phyloP scores from a whole-genome alignment of 2,797 vertebrate genomes.

The Trachurus trachurus region DNA sequence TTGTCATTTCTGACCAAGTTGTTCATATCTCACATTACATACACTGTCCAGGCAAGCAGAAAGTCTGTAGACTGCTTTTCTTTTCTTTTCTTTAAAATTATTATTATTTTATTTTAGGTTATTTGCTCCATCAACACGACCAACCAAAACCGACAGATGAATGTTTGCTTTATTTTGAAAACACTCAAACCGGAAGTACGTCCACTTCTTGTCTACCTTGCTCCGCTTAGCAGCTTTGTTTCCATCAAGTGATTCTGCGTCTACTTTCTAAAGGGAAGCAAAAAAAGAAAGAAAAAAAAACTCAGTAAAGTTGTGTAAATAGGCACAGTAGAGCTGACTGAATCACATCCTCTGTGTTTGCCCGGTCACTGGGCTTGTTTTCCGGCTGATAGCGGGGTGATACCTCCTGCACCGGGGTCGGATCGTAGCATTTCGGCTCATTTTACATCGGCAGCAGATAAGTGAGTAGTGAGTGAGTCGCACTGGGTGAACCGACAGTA shows the following conservation, averaged over 20 bases:
- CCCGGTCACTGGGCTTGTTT: not conserved
- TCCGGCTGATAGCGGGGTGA: not conserved
- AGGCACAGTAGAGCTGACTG: not conserved
- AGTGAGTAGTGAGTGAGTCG: not conserved
- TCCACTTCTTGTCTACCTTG: not conserved
- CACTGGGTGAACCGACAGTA: not conserved
- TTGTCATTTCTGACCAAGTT: not conserved
- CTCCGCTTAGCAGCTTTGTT: slow-evolving; percentile 46
- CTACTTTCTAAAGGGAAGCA: not conserved
- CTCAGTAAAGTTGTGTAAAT: not conserved
- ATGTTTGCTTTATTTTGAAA: slow-evolving; percentile 58
- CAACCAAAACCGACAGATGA: not conserved
- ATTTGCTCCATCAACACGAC: not conserved
- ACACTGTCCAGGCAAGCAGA: not conserved
- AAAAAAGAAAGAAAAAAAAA: not conserved
- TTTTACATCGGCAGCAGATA: not conserved
- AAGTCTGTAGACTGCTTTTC: not conserved
- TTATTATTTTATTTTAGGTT: too few relatives aligned
- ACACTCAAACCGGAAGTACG: slow-evolving; percentile 1
- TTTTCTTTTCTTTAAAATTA: too few relatives aligned
- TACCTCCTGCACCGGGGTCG: slow-evolving; percentile 16
- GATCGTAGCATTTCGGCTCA: not conserved
- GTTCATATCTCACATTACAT: not conserved
- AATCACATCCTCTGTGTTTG: not conserved
- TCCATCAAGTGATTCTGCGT: slow-evolving; percentile 10